Conservation (phyloP, 2,113 vertebrate genomes). For the Oncorhynchus gorbuscha region DNA sequence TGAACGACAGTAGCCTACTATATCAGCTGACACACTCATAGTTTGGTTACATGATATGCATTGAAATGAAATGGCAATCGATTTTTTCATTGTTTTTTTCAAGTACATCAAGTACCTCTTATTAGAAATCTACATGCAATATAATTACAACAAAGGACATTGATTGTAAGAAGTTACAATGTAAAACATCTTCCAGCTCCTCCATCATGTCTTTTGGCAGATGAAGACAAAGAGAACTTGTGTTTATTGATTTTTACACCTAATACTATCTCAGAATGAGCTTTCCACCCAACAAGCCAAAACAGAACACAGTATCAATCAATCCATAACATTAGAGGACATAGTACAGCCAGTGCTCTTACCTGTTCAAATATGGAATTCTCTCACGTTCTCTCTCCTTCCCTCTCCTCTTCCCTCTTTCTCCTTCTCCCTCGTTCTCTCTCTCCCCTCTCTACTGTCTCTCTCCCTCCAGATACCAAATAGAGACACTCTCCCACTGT, state of each 20-base stretch:
- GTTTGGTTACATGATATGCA: no score
- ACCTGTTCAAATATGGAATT: slow-evolving; percentile 58
- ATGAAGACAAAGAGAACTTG: not conserved
- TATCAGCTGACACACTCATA: no score
- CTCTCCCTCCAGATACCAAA: slow-evolving; percentile 43
- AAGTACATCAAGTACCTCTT: not conserved
- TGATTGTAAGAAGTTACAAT: not conserved
- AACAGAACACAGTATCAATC: not conserved
- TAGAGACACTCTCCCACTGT: slow-evolving; percentile 43
- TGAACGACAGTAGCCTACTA: not conserved
- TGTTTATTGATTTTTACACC: not conserved
- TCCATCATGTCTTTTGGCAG: not conserved
- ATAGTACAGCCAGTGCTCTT: slow-evolving; percentile 31
- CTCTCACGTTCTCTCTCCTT: slow-evolving; percentile 24
- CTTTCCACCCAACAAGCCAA: not conserved
- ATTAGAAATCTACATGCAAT: not conserved
- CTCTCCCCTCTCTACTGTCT: slow-evolving; percentile 34
- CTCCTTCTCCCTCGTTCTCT: slow-evolving; percentile 9
- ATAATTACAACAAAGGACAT: not conserved
- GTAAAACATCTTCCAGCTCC: not conserved
- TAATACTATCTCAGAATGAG: not conserved
- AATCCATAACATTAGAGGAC: not conserved
- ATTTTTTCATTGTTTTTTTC: not conserved
- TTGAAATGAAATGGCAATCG: no score
- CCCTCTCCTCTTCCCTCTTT: slow-evolving; percentile 18